Evolutionary conservation across 2,797 vertebrate species (phyloP).

Genomic region (Acomys russatus): DNA sequence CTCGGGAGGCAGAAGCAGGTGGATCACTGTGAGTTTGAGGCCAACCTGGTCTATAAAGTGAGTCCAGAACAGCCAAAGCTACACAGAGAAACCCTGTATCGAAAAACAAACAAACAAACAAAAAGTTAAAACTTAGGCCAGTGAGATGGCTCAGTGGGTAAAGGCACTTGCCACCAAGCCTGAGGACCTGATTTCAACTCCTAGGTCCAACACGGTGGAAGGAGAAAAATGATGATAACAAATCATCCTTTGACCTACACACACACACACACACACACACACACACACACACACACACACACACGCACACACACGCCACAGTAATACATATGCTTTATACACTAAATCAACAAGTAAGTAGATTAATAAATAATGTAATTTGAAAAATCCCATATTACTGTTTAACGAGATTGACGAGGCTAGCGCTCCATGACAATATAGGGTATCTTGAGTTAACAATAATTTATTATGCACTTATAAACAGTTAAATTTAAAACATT

Average conservation of each 20-base stretch:
- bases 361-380: background rate
- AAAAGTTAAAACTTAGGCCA: background rate
- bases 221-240: background rate
- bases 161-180: background rate
- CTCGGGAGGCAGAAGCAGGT: too few species aligned
- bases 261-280: background rate
- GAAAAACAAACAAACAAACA: too few species aligned
- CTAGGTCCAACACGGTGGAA: background rate
- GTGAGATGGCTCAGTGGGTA: background rate
- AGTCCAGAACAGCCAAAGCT: too few species aligned
- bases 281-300: too few species aligned
- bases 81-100: too few species aligned
- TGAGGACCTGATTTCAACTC: background rate
- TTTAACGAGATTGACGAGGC: background rate
- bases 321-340: background rate
- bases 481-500: background rate
- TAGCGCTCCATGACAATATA: background rate
- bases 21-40: too few species aligned
- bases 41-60: too few species aligned
- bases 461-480: background rate
- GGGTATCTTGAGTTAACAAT: background rate
- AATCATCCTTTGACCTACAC: background rate
- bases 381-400: background rate
- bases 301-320: too few species aligned
- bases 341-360: background rate